Evolutionary conservation across 2,888 invertebrate species (phyloP), one percentile per base, ranked within the genome.

Genomic region (Deilephila porcellus): DNA sequence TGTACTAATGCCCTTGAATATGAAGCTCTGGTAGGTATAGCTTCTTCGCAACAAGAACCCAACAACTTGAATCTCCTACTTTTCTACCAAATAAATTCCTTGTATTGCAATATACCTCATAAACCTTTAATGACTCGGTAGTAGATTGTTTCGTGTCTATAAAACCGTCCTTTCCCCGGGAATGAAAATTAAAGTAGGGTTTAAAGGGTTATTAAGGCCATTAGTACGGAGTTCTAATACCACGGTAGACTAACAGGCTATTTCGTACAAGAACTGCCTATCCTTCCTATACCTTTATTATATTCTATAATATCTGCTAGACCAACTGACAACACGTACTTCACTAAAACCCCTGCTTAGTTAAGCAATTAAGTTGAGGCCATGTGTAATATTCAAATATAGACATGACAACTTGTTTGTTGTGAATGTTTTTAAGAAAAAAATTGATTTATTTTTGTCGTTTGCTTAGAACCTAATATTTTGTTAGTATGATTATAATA

Each of bases 181-280:
- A 29, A 52, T 45, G 67, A 29, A 67, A 67, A 67, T 67, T 67
- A 67, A 67, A 25, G 45, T 17, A 52, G 45, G 67, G 67, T 67
- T 67, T 17, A 67, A 67, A 67, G 67, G 52, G 63, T n/a, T 32
- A 60, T 71, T 32, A 32, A 32, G 32, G 32, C 11, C 25, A 25
- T 67, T 67, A 64, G 11, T 64, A 45, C 25, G 25, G 45, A 52
- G 25, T 25, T 45, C 52, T 67, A 52, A 67, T 52, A 25, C 25
- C 17, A 52, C 25, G 25, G 45, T 25, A 25, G 52, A 20, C 20
- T 52, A 45, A 67, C 64, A 45, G 25, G 5, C 25, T 52, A 67
- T 67, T 52, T 0, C 25, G 52, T 67, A 17, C 45, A 67, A 67
- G 14, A 1, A 14, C 20, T 45, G n/a, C 17, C 14, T 64, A 45